These are phyloP conservation scores for Psammodynastes pulverulentus DNA, from an alignment of 2,113 vertebrate genomes.

Conservation along the genomic window DNA sequence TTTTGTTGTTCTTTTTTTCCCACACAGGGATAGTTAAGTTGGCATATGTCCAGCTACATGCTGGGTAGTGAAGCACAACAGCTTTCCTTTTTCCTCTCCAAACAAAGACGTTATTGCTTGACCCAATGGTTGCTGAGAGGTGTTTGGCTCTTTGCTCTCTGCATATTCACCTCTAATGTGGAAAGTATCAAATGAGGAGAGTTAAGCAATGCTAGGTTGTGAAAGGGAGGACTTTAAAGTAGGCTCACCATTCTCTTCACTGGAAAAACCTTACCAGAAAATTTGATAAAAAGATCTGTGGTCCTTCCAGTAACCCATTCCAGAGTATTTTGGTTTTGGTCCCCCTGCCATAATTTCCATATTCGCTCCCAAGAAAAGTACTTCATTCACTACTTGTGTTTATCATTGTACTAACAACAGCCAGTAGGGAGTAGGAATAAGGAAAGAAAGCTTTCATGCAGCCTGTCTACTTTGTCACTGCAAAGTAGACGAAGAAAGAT, in stretches of 20 bases:
- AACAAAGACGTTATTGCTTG: slow-evolving; percentile 18
- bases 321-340: background rate
- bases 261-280: slow-evolving; percentile 31
- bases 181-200: background rate
- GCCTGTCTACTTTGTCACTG: background rate
- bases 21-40: slow-evolving; percentile 38
- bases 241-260: slow-evolving; percentile 13
- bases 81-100: slow-evolving; percentile 32
- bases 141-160: slow-evolving; percentile 26
- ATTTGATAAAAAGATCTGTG: background rate
- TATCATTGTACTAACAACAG: background rate
- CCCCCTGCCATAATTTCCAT: background rate
- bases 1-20: background rate
- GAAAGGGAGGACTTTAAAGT: background rate
- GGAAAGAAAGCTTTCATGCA: background rate
- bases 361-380: background rate
- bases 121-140: background rate
- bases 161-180: background rate
- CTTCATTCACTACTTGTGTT: background rate
- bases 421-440: background rate
- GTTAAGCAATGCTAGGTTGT: accelerated
- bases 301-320: slow-evolving; percentile 5
- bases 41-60: slow-evolving; percentile 52
- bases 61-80: slow-evolving; percentile 26
- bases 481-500: background rate